phyloP scores from a whole-genome alignment of 2,113 vertebrate genomes.

The Myodes glareolus region DNA sequence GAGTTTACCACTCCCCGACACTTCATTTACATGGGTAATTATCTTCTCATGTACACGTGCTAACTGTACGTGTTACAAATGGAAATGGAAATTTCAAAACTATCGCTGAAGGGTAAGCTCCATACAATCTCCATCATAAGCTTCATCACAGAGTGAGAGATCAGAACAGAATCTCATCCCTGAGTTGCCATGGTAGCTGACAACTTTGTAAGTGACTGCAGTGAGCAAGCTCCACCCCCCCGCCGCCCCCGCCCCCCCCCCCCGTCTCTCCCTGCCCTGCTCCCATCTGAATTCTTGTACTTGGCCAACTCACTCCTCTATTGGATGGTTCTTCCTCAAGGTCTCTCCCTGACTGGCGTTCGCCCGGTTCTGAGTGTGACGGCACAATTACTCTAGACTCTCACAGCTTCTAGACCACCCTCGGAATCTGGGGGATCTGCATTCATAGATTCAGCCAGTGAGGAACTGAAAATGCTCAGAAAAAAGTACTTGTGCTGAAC shows the following conservation, averaged over 20 bases:
- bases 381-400: background rate
- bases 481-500: background rate
- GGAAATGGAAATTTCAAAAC: conserved; percentile 32
- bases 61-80: too few species aligned
- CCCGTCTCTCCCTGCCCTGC: background rate
- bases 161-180: conserved; percentile 11
- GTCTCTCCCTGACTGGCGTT: background rate
- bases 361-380: background rate
- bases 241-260: too few species aligned
- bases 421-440: background rate
- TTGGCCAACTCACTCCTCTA: background rate
- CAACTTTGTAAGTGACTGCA: background rate
- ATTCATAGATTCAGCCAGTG: background rate
- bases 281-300: background rate
- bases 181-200: background rate
- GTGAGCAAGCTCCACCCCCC: conserved; percentile 50
- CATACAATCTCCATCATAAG: background rate
- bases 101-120: background rate
- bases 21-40: background rate
- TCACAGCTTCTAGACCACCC: background rate
- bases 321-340: background rate
- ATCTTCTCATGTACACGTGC: background rate
- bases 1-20: background rate
- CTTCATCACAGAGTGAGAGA: too few species aligned
- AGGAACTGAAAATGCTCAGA: background rate